Evolutionary conservation across 2,797 vertebrate species (phyloP), one percentile per base, ranked within the genome.

Genomic region (Holocentrus rufus): DNA sequence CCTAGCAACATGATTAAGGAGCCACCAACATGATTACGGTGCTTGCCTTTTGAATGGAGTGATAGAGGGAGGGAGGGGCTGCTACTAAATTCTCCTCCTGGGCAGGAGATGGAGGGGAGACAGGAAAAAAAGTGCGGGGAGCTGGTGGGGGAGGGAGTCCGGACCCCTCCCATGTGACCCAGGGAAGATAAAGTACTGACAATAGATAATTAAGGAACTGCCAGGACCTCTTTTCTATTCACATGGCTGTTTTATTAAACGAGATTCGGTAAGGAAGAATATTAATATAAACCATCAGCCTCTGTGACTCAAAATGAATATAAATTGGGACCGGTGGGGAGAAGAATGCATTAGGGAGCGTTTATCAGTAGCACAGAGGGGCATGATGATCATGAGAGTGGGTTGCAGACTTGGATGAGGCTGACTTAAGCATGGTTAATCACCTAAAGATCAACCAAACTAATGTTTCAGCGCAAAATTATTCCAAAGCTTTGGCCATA

Each of bases 201-300:
- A 85, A 85, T 73, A 79, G 89, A 92, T 93, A 90, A 94, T 93
- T 91, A 90, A 90, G 83, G 75, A 88, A 90, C 68, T 84, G 83
- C 76, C 80, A 69, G 72, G 65, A 69, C 80, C 79, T 74, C 69
- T 47, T 79, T 76, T 75, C 73, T 79, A 52, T 76, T 77, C 76
- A 72, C 76, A 72, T 9, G 59, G 55, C 83, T 79, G 79, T 87
- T 90, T 87, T 88, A 87, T 90, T 85, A 88, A 88, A 82, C 64
- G 62, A 72, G 65, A 60, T 76, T 82, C 74, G 65, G 79, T 72
- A 77, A 77, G 77, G 79, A 83, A 74, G 88, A 77, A 88, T 87
- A 89, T 91, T 88, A 84, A 90, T 79, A 82, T 76, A 81, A 88
- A 84, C 73, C 47, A 78, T 63, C 81, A 76, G 87, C 47, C 82